These are phyloP conservation scores for Intellagama lesueurii DNA, from an alignment of 2,797 vertebrate genomes.

Conservation along the genomic window DNA sequence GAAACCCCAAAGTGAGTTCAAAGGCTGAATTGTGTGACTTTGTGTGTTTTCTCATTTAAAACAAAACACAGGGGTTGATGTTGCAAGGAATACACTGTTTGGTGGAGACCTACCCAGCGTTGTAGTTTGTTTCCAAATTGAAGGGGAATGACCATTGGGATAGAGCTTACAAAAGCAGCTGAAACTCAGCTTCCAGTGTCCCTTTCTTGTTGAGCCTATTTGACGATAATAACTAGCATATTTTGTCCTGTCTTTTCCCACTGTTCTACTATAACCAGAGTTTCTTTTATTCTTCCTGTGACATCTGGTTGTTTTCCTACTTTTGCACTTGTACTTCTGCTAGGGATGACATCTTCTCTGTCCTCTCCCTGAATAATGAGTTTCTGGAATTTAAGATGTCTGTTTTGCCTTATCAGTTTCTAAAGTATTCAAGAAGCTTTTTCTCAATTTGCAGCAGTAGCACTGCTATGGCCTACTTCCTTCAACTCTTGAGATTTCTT, in stretches of 20 bases:
- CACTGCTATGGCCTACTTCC: neutral
- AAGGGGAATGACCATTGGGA: neutral
- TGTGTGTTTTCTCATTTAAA: neutral
- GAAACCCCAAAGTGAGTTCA: constrained; percentile 96
- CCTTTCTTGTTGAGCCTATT: neutral
- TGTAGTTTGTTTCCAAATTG: neutral
- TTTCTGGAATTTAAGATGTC: neutral
- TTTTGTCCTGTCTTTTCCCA: neutral
- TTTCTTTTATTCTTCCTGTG: neutral
- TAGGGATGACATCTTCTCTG: neutral
- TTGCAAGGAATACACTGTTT: neutral
- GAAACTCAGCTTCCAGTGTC: neutral
- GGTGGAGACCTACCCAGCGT: neutral
- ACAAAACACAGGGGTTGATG: neutral
- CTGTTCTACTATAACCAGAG: neutral
- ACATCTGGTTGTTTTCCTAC: neutral
- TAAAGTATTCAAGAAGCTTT: neutral
- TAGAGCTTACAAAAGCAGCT: neutral
- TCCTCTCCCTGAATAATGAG: too few species aligned
- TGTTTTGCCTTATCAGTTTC: neutral
- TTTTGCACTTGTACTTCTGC: neutral
- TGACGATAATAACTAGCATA: neutral
- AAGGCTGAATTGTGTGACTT: constrained; percentile 31
- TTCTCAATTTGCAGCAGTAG: neutral
- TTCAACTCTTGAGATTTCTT: neutral